Conservation (phyloP, 1,140 invertebrate species). For the Heliothis virescens region DNA sequence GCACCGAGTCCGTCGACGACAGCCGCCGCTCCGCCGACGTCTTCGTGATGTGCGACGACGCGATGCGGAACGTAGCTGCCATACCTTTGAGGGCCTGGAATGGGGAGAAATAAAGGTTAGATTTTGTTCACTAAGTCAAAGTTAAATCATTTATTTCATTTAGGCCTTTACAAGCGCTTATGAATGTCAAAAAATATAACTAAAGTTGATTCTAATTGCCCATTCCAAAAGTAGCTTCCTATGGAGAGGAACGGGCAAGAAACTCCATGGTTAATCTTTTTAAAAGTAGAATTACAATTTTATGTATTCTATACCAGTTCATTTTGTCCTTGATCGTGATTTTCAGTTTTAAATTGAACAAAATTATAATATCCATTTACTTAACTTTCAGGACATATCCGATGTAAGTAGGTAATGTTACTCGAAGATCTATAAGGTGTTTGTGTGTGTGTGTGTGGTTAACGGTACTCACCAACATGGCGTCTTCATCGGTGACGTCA, state of each 20-base stretch:
- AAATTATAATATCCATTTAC: too few species aligned
- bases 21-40: slow-evolving; percentile 94
- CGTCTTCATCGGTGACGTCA: slow-evolving; percentile 96
- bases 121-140: background rate
- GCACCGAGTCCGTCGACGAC: slow-evolving; percentile 94
- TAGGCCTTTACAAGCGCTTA: too few species aligned
- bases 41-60: slow-evolving; percentile 93
- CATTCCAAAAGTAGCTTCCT: too few species aligned
- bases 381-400: background rate
- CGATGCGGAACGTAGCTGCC: slow-evolving; percentile 96
- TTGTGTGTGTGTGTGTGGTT: background rate
- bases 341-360: too few species aligned
- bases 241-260: too few species aligned
- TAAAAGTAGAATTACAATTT: too few species aligned
- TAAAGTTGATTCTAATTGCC: too few species aligned
- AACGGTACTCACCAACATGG: slow-evolving; percentile 91
- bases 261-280: too few species aligned
- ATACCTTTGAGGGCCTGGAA: slow-evolving; percentile 93
- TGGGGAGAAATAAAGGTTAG: background rate
- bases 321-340: background rate
- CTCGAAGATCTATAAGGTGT: background rate
- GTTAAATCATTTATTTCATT: too few species aligned
- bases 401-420: too few species aligned
- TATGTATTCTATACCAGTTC: too few species aligned
- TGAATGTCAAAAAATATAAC: too few species aligned